phyloP scores from a whole-genome alignment of 2,797 vertebrate genomes.

The Loriculus beryllinus region DNA sequence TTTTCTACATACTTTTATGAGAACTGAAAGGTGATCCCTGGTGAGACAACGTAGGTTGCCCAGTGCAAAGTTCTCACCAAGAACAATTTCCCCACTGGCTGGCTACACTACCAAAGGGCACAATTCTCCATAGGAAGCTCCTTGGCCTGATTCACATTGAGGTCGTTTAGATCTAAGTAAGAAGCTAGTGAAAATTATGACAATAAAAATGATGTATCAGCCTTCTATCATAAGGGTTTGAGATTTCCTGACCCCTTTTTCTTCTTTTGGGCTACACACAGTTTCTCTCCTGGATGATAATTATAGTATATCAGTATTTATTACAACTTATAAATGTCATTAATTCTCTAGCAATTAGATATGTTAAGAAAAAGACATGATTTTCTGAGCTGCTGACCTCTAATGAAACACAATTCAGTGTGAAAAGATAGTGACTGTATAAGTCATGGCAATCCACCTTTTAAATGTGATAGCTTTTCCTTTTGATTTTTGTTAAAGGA shows the following conservation, averaged over 20 bases:
- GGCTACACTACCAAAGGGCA: not conserved
- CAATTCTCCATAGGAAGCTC: not conserved
- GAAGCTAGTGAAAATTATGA: not conserved
- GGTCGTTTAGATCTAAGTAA: not conserved
- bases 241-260: not conserved
- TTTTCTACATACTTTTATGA: not conserved
- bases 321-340: not conserved
- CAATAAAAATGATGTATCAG: not conserved
- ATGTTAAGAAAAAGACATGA: not conserved
- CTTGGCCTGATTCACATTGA: not conserved
- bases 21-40: not conserved
- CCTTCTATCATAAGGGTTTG: not conserved
- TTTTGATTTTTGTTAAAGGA: not conserved
- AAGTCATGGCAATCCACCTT: not conserved
- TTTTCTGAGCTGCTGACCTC: not conserved
- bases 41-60: not conserved
- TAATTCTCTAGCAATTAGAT: not conserved
- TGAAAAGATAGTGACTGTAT: not conserved
- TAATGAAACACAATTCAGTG: not conserved
- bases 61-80: not conserved
- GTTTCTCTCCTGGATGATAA: not conserved
- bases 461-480: not conserved
- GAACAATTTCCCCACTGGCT: not conserved
- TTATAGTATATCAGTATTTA: not conserved
- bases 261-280: not conserved